Evolutionary conservation across 92 coral and sea anemone genomes (phyloP).

Genomic region (Epizoanthus stellaris): DNA sequence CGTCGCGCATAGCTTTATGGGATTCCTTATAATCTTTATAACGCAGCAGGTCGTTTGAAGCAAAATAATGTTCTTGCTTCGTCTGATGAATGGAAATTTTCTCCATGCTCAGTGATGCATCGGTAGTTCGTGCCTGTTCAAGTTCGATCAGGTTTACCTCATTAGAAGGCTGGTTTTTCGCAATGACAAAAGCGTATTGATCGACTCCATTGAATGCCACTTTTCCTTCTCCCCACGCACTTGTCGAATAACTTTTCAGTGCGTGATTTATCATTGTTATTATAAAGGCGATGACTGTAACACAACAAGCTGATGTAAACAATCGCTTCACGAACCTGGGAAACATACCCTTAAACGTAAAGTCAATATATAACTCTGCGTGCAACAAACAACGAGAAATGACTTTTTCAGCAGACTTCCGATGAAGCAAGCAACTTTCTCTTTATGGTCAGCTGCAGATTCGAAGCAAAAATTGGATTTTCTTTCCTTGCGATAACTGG

Average conservation of each 20-base stretch:
- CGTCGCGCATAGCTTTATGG: neutral
- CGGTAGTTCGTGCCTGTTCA: neutral
- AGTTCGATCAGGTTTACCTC: neutral
- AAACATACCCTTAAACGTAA: conserved; percentile 6
- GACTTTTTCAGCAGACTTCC: too few relatives aligned
- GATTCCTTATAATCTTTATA: neutral
- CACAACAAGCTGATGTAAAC: neutral
- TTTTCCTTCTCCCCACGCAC: neutral
- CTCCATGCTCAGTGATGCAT: neutral
- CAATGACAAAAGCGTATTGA: neutral
- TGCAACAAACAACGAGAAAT: too few relatives aligned
- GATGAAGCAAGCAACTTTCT: too few relatives aligned
- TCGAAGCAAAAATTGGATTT: too few relatives aligned
- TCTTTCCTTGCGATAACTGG: too few relatives aligned
- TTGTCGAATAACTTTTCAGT: neutral
- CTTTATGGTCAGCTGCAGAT: too few relatives aligned
- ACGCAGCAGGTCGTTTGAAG: neutral
- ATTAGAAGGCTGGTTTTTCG: neutral
- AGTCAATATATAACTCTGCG: neutral
- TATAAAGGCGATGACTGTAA: neutral
- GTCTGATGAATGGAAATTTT: neutral
- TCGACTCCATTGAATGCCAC: neutral
- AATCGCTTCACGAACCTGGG: neutral
- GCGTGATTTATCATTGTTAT: neutral
- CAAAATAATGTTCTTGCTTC: neutral